Evolutionary conservation across 2,888 invertebrate species (phyloP).

Genomic region (Pheosia gnoma): DNA sequence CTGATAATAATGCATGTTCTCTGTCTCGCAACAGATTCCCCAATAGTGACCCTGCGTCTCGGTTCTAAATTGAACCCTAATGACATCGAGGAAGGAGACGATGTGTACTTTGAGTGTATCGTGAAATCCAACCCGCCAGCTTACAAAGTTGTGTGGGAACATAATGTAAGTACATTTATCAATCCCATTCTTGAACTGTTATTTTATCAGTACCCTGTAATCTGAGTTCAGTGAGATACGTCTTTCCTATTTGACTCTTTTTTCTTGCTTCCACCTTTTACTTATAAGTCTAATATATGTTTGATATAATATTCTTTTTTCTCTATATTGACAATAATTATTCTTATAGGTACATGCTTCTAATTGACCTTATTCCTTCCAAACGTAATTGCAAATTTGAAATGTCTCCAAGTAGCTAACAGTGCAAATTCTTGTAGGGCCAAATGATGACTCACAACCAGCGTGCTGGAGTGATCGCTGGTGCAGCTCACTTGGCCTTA

Average conservation of each 20-base stretch:
- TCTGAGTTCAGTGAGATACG: no score
- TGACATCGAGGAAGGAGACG: slow-evolving; percentile 79
- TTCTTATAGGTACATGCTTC: no score
- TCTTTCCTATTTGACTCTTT: no score
- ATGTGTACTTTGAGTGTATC: slow-evolving; percentile 78
- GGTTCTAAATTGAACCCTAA: slow-evolving; percentile 76
- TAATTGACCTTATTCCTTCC: no score
- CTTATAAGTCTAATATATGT: background rate
- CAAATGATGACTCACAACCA: slow-evolving; percentile 93
- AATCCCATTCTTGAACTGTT: no score
- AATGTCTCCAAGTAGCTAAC: slow-evolving; percentile 1
- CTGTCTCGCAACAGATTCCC: slow-evolving; percentile 59
- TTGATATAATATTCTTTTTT: background rate
- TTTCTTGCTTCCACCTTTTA: no score
- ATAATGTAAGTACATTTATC: slow-evolving; percentile 68
- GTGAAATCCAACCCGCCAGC: slow-evolving; percentile 80
- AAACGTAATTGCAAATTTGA: no score
- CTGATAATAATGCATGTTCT: slow-evolving; percentile 10
- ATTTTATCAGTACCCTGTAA: no score
- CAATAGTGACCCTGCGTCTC: slow-evolving; percentile 70
- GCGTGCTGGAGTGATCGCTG: slow-evolving; percentile 93
- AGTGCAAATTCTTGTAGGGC: slow-evolving; percentile 82
- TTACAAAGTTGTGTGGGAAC: slow-evolving; percentile 82
- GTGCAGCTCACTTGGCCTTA: slow-evolving; percentile 91
- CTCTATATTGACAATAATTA: background rate